Conservation (phyloP, 2,113 vertebrate genomes). For the Excalfactoria chinensis region DNA sequence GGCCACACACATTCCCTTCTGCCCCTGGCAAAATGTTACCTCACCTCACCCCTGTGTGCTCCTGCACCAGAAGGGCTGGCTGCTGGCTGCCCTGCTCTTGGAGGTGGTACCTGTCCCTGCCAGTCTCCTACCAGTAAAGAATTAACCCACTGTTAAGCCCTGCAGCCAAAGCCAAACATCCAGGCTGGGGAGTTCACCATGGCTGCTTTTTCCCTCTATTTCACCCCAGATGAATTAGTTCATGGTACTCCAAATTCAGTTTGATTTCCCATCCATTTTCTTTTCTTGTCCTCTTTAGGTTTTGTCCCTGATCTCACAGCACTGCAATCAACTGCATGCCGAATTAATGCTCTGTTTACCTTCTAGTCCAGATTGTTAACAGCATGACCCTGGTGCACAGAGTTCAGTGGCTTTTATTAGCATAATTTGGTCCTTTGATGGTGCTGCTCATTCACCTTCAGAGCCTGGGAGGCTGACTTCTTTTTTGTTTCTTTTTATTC, state of each 20-base stretch:
- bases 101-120: neutral
- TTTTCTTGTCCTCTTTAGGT: neutral
- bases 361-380: neutral
- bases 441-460: neutral
- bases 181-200: rapidly evolving
- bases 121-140: neutral
- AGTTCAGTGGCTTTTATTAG: conserved; percentile 15
- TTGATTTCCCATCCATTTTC: neutral
- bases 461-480: neutral
- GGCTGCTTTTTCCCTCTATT: neutral
- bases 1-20: too few species aligned
- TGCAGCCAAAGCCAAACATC: neutral
- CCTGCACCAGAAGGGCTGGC: neutral
- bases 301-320: neutral
- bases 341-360: conserved; percentile 26
- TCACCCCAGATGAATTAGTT: neutral
- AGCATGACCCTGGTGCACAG: neutral
- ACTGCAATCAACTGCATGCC: neutral
- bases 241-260: neutral
- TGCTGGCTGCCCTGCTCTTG: rapidly evolving
- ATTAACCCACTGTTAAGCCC: neutral
- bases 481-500: neutral
- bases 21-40: neutral
- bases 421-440: neutral
- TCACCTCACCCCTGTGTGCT: rapidly evolving